Evolutionary conservation across 2,797 vertebrate species (phyloP).

Genomic region (Lagorchestes hirsutus): DNA sequence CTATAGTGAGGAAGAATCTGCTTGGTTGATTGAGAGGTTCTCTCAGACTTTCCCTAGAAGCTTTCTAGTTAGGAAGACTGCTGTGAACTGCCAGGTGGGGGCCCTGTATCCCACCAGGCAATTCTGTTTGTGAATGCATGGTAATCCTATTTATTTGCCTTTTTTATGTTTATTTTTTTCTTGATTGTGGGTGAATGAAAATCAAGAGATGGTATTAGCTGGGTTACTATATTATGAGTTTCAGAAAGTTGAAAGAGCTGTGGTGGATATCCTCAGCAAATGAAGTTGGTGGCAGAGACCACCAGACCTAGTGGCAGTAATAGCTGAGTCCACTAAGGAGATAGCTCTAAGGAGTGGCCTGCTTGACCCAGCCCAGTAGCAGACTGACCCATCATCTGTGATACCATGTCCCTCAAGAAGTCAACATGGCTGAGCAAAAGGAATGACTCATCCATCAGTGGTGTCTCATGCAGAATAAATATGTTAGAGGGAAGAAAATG

Average conservation of each 20-base stretch:
- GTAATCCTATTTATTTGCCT: neutral
- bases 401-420: neutral
- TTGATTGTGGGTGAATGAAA: neutral
- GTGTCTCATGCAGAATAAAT: neutral
- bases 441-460: neutral
- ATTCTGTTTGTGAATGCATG: neutral
- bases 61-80: neutral
- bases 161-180: neutral
- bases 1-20: neutral
- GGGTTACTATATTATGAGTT: neutral
- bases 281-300: neutral
- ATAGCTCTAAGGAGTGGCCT: neutral
- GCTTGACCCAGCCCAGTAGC: neutral
- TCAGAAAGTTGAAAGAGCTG: neutral
- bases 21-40: neutral
- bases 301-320: neutral
- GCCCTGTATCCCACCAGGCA: neutral
- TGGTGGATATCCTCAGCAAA: neutral
- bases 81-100: neutral
- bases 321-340: neutral
- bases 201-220: neutral
- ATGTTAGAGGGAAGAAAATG: neutral
- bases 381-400: neutral
- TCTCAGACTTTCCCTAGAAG: neutral
- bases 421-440: neutral